Conservation (phyloP, 35 echinoderm and acorn worm genomes). For the Stichopus chloronotus region DNA sequence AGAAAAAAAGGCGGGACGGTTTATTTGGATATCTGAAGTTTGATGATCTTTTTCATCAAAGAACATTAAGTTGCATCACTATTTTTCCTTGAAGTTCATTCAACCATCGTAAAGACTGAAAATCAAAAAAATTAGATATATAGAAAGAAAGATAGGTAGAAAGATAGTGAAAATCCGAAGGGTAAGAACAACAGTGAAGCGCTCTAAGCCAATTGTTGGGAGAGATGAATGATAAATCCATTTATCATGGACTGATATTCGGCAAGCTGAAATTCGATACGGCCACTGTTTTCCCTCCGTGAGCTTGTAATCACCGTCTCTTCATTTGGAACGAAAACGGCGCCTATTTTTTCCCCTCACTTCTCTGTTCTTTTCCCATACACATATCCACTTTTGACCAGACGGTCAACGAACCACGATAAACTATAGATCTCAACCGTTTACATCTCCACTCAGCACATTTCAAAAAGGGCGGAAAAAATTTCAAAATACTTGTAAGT, state of each 20-base stretch:
- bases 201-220: neutral
- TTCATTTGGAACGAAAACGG: neutral
- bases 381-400: neutral
- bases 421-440: too few relatives aligned
- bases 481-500: neutral
- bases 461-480: neutral
- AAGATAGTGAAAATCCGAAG: too few relatives aligned
- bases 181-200: neutral
- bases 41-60: too few relatives aligned
- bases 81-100: neutral
- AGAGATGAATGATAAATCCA: neutral
- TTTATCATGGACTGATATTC: neutral
- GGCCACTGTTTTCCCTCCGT: neutral
- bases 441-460: neutral
- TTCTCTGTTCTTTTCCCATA: neutral
- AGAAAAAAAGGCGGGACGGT: too few relatives aligned
- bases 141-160: too few relatives aligned
- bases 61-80: neutral
- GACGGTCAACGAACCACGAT: neutral
- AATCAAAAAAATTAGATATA: neutral
- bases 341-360: neutral
- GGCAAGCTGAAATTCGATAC: neutral
- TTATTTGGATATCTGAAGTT: too few relatives aligned
- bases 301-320: neutral
- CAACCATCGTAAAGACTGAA: neutral